Base-by-base conservation (phyloP, 2,113 vertebrate genomes). In the Madoqua kirkii region DNA sequence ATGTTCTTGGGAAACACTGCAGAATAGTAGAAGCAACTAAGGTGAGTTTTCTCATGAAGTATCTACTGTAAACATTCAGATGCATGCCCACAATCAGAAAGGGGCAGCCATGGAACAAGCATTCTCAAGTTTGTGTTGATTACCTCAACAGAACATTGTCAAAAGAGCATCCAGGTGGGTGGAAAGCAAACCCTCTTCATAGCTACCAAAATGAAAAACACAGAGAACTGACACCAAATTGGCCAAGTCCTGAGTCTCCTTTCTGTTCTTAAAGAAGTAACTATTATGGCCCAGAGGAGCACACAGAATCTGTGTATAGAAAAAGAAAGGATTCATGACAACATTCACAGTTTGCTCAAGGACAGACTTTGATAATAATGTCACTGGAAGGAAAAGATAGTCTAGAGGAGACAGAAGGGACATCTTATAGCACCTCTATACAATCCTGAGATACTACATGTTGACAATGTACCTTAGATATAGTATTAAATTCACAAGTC, bases 41-140 rank as follows among this genome's bases (percentile, higher is more conserved):
- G 15, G 52, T 89, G 29, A 0, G 13, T 81, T 86, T 95, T 84
- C 87, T 74, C 71, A 95, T 31, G 43, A 94, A 84, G 25, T 83
- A 89, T 31, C 82, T 89, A 96, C 25, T 87, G 55, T 7, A 89
- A 94, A 98, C 27, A 97, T 31, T 95, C 62, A 93, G 95, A 84
- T 85, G 31, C 13, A 81, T 23, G 36, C 50, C 55, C 12, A 40
- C 17, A 91, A 31, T 88, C 67, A 93, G 83, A 95, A 97, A 92
- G 27, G 59, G 13, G 6, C 11, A 76, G 62, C 36, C 55, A 54
- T 1, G 9, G 50, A 92, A 76, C 3, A 81, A 85, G 84, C n/a
- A 1, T 52, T 17, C n/a, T 87, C 60, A 12, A 87, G 64, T n/a
- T n/a, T 83, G 21, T 62, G 10, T 11, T 89, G 67, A 60, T 74